Conservation (phyloP, 1,140 invertebrate genomes). For the Elymnias hypermnestra region DNA sequence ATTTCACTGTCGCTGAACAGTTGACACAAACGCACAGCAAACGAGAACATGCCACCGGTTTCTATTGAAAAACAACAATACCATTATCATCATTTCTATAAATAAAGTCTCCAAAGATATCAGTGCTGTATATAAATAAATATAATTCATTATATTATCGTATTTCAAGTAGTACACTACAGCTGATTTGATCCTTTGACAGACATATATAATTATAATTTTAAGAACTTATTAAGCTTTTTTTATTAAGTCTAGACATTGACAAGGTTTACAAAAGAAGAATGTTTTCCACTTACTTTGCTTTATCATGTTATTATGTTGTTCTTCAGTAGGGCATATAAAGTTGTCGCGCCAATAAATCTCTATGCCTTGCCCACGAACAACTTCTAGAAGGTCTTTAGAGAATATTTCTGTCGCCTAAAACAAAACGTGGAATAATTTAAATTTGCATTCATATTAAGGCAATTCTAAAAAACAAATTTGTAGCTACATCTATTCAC, state of each 20-base stretch:
- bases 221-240: no score
- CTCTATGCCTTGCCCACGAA: constrained; percentile 19
- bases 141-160: no score
- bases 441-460: no score
- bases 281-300: constrained; percentile 19
- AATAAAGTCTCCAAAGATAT: no score
- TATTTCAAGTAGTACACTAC: no score
- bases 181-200: no score
- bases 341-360: constrained; percentile 22
- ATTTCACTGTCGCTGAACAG: constrained; percentile 16
- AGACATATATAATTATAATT: no score
- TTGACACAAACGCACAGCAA: constrained; percentile 13
- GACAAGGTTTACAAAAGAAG: not conserved
- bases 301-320: constrained; percentile 13
- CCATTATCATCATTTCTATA: no score
- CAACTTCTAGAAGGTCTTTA: constrained; percentile 8
- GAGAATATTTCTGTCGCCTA: constrained; percentile 5
- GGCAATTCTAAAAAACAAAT: no score
- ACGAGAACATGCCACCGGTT: constrained; percentile 15
- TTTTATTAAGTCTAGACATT: no score
- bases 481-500: no score
- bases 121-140: no score
- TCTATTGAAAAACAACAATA: constrained; percentile 14
- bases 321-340: constrained; percentile 15
- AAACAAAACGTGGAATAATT: not conserved